A percentile compares a stretch with the other conserved stretches of the same genome.
Conservation (phyloP, 2,797 vertebrate species). For the Microhierax caerulescens region DNA sequence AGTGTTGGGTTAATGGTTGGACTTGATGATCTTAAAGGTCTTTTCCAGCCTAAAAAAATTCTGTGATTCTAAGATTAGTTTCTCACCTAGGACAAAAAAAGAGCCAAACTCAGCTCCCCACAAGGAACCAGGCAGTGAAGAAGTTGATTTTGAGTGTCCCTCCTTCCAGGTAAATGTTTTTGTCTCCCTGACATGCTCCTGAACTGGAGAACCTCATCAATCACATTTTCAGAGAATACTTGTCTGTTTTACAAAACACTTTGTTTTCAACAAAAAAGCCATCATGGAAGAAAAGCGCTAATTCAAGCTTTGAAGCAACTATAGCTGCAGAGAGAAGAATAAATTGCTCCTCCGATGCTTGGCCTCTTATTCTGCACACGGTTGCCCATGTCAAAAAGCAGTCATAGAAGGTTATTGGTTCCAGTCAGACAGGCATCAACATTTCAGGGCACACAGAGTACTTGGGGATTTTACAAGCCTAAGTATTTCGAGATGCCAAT, state of each 20-base stretch:
- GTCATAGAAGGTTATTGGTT: neutral
- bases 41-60: too few species aligned
- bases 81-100: neutral
- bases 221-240: neutral
- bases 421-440: neutral
- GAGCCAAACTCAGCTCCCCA: neutral
- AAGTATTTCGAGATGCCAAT: neutral
- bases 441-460: neutral
- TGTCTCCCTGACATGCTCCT: neutral
- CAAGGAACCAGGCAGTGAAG: neutral
- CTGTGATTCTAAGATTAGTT: neutral
- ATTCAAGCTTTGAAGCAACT: neutral
- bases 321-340: neutral
- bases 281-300: rapidly evolving
- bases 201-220: neutral
- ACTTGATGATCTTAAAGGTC: too few species aligned
- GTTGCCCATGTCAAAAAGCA: neutral
- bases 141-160: neutral
- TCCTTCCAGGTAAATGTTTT: neutral
- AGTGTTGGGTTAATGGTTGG: too few species aligned
- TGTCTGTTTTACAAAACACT: neutral
- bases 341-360: neutral
- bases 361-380: neutral
- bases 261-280: neutral
- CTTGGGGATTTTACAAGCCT: neutral